These are phyloP conservation scores for Paradoxurus hermaphroditus DNA, from an alignment of 2,113 vertebrate genomes.

Conservation along the genomic window DNA sequence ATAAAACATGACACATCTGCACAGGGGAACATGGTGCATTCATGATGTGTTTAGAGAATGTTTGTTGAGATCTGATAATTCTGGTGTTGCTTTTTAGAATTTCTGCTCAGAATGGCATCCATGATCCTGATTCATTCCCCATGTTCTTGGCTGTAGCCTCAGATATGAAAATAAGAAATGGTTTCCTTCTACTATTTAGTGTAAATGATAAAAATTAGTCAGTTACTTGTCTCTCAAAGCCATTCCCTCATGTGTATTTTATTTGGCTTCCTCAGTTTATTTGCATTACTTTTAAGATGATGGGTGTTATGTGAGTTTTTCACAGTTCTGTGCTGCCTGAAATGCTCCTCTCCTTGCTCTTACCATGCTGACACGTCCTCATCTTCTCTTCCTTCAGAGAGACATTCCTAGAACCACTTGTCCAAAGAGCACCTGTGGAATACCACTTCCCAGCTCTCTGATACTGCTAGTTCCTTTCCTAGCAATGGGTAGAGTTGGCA, in stretches of 20 bases:
- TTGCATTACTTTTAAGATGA: background rate
- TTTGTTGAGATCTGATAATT: background rate
- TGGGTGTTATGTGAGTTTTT: background rate
- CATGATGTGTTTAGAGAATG: background rate
- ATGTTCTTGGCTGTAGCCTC: background rate
- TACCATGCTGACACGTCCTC: background rate
- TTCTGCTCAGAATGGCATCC: background rate
- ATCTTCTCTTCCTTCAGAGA: background rate
- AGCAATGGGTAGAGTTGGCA: background rate
- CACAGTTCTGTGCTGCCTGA: background rate
- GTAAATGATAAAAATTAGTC: background rate
- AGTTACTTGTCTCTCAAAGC: background rate
- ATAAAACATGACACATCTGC: background rate
- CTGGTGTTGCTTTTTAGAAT: background rate
- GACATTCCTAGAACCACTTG: background rate
- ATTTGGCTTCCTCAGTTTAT: background rate
- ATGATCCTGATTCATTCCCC: background rate
- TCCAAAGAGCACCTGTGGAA: background rate
- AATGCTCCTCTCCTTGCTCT: background rate
- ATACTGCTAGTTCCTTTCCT: background rate
- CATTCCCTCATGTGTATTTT: background rate
- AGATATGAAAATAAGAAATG: background rate
- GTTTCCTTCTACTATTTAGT: background rate
- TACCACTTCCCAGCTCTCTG: background rate
- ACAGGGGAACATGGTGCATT: background rate